These are phyloP conservation scores for Hirtodrosophila histrioides DNA, from an alignment of 2,888 invertebrate species.

Conservation along the genomic window DNA sequence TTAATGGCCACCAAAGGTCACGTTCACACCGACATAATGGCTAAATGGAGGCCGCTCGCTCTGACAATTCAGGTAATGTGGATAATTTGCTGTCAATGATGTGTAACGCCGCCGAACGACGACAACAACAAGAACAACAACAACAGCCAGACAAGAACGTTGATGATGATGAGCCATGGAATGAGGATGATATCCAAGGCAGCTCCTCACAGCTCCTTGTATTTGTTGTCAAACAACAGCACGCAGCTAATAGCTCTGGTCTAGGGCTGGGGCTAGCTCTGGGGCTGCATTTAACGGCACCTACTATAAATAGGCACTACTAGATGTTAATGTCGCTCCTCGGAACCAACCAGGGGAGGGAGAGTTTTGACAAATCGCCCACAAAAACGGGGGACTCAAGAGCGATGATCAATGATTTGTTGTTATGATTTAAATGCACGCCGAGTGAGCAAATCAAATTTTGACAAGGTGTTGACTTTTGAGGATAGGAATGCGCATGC, in stretches of 20 bases:
- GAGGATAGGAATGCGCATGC: not conserved
- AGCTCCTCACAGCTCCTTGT: conserved; percentile 55
- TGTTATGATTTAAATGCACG: conserved; percentile 68
- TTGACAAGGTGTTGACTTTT: conserved; percentile 72
- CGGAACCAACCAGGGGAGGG: conserved; percentile 1
- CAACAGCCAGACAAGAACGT: conserved; percentile 1
- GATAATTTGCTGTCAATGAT: conserved; percentile 84
- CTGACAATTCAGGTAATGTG: conserved; percentile 83
- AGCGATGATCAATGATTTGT: conserved; percentile 73
- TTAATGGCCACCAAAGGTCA: conserved; percentile 83
- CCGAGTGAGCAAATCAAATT: conserved; percentile 73
- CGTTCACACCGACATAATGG: conserved; percentile 78
- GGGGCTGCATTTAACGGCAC: conserved; percentile 70
- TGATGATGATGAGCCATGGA: conserved; percentile 13
- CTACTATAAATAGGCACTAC: conserved; percentile 61
- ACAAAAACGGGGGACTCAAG: conserved; percentile 13
- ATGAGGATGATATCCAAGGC: conserved; percentile 7
- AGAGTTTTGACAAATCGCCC: conserved; percentile 58
- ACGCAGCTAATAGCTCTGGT: conserved; percentile 70
- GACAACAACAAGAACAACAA: conserved; percentile 25
- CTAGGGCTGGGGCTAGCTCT: conserved; percentile 3
- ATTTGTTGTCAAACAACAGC: conserved; percentile 77
- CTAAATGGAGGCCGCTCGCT: conserved; percentile 68
- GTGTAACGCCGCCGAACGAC: conserved; percentile 76
- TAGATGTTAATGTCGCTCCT: conserved; percentile 57